These are phyloP conservation scores for Sciurus niger DNA, from an alignment of 2,113 vertebrate genomes.

Conservation along the genomic window DNA sequence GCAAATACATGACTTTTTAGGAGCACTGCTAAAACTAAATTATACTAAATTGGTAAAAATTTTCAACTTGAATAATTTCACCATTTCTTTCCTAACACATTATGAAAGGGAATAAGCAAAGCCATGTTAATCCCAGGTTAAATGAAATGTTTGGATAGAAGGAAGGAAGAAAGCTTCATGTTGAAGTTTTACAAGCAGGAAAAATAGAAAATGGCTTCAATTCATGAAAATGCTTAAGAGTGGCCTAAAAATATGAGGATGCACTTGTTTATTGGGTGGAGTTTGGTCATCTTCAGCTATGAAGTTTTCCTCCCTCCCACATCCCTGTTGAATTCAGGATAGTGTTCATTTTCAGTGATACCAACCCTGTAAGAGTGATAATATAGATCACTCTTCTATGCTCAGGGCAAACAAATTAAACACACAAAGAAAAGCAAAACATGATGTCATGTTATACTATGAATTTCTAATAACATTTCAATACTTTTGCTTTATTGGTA, in stretches of 20 bases:
- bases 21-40: slow-evolving; percentile 57
- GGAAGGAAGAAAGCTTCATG: background rate
- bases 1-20: slow-evolving; percentile 62
- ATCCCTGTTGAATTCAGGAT: background rate
- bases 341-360: background rate
- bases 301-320: background rate
- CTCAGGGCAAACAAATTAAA: slow-evolving; percentile 33
- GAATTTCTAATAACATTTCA: background rate
- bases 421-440: slow-evolving; percentile 28
- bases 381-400: background rate
- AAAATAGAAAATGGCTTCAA: background rate
- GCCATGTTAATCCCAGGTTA: slow-evolving; percentile 2
- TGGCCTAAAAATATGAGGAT: background rate
- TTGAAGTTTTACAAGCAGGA: background rate
- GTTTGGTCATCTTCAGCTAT: background rate
- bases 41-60: slow-evolving; percentile 51
- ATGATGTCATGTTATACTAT: background rate
- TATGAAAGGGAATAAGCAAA: slow-evolving; percentile 42
- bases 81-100: slow-evolving; percentile 63
- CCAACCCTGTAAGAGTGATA: background rate
- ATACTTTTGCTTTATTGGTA: background rate
- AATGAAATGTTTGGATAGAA: slow-evolving; percentile 47
- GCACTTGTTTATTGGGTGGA: background rate
- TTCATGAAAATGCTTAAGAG: background rate
- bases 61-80: slow-evolving; percentile 71